Evolutionary conservation across 2,797 vertebrate species (phyloP), one percentile per base, ranked within the genome.

Genomic region (Sparus aurata): DNA sequence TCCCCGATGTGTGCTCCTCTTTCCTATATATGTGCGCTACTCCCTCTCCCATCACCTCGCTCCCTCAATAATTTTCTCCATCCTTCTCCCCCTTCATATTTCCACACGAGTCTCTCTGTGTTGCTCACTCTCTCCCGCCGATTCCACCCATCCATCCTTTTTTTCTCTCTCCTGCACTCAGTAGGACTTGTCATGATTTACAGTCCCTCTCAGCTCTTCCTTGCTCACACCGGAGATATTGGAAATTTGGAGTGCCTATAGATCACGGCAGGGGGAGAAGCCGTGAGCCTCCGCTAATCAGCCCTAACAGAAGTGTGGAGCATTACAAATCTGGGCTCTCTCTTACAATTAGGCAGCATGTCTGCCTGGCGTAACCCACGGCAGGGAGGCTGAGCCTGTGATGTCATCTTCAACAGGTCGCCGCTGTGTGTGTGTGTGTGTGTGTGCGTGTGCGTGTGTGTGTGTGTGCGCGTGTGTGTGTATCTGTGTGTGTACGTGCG

Each of bases 191-290:
- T 91, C 86, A 82, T 95, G 94, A 95, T 94, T 95, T 94, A 94
- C 93, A 88, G 91, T 90, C 87, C 89, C 82, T 91, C 90, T 90
- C 86, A 81, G 89, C 88, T 91, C 91, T 88, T 92, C 87, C 89
- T 83, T 87, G 89, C 93, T 94, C 87, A 91, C 89, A 88, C 84
- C 45, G 82, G 89, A 90, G 92, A 93, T 92, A 91, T 93, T 92
- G 93, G 92, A 93, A 94, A 94, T 92, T 86, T 91, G 92, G 91
- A 94, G 90, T 93, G 93, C 89, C 91, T 92, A 93, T 94, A 94
- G 92, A 96, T 95, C 94, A 94, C 69, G 71, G 83, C 77, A 6
- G 85, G 86, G 90, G 84, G 75, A 88, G 85, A 85, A 87, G 87
- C 86, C 74, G 72, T 70, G 89, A 87, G 89, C 79, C 79, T 84